Evolutionary conservation across 2,113 vertebrate species (phyloP).

Genomic region (Uria aalge): DNA sequence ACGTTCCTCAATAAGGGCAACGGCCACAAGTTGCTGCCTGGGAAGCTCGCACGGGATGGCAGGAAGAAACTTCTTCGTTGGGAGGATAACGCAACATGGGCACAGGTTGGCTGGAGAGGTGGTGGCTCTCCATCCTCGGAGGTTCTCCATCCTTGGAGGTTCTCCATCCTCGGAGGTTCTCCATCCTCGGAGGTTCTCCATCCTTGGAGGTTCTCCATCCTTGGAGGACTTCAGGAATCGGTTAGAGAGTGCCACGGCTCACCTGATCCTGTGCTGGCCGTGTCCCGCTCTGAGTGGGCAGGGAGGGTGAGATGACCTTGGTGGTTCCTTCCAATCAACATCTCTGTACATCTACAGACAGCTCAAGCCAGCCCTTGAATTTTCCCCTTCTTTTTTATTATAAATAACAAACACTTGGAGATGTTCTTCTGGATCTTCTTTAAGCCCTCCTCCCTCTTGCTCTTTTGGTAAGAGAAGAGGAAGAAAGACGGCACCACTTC

Average conservation of each 20-base stretch:
- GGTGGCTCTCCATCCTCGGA: background rate
- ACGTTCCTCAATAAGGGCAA: accelerated
- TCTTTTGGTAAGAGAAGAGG: background rate
- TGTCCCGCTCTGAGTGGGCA: background rate
- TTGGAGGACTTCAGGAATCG: background rate
- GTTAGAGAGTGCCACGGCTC: too few species aligned
- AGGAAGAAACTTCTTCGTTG: accelerated
- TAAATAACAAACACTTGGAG: background rate
- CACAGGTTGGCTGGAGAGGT: background rate
- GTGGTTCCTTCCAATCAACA: background rate
- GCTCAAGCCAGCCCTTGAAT: background rate
- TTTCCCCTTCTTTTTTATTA: background rate
- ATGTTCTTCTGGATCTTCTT: background rate
- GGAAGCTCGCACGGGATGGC: accelerated
- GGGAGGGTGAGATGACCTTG: background rate
- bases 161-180: background rate
- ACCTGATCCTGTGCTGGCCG: background rate
- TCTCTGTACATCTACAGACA: background rate
- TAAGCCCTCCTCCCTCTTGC: background rate
- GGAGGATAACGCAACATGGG: background rate
- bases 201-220: background rate
- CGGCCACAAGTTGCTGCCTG: background rate
- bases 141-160: too few species aligned
- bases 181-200: background rate
- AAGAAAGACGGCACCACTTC: background rate